Evolutionary conservation across 2,113 vertebrate genomes (phyloP).

Genomic region (Barbus barbus): DNA sequence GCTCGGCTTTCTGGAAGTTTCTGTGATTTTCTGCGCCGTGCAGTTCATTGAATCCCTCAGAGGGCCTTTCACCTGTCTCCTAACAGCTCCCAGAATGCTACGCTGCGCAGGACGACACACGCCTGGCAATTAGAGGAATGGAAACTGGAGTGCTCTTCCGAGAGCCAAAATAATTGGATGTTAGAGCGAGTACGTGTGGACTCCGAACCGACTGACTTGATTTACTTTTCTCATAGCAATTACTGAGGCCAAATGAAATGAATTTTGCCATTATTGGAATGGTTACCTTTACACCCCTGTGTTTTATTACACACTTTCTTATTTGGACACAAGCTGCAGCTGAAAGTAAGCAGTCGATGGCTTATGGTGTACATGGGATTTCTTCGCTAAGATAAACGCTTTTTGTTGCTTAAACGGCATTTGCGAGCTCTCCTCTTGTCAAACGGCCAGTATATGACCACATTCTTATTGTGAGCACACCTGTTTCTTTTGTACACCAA

Average conservation of each 20-base stretch:
- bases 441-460: not conserved
- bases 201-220: not conserved
- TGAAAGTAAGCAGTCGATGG: not conserved
- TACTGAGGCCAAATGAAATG: not conserved
- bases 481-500: constrained; percentile 11
- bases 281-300: not conserved
- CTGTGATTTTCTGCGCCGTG: not conserved
- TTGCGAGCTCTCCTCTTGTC: not conserved
- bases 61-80: constrained; percentile 26
- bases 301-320: not conserved
- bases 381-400: not conserved
- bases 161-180: constrained; percentile 33
- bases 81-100: constrained; percentile 14
- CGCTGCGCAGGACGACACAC: not conserved
- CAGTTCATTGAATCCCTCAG: not conserved
- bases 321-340: not conserved
- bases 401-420: not conserved
- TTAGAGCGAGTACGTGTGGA: not conserved
- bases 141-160: constrained; percentile 18
- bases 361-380: not conserved
- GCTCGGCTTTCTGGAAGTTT: constrained; percentile 1
- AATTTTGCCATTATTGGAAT: constrained; percentile 6
- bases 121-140: constrained; percentile 39
- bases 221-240: constrained; percentile 29
- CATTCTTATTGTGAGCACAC: no score